These are phyloP conservation scores for Mus spicilegus DNA, from an alignment of 2,113 vertebrate species.

Conservation along the genomic window DNA sequence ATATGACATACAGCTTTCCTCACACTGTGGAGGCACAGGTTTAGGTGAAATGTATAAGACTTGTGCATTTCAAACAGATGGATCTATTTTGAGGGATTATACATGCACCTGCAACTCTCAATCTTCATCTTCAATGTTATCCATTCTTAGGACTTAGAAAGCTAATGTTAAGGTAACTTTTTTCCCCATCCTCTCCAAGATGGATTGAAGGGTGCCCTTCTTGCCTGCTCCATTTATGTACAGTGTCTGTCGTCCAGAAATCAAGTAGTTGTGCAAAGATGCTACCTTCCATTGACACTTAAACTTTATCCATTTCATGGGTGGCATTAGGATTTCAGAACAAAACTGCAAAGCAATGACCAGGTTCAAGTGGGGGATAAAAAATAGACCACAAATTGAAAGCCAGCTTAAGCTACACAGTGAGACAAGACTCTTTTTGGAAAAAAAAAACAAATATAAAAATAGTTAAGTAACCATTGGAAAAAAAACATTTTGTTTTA, in stretches of 20 bases:
- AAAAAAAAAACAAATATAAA: neutral
- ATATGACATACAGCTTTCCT: slow-evolving; percentile 68
- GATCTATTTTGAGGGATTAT: slow-evolving; percentile 73
- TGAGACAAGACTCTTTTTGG: neutral
- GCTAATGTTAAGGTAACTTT: slow-evolving; percentile 48
- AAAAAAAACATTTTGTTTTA: slow-evolving; percentile 46
- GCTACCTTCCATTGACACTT: neutral
- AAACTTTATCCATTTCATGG: slow-evolving; percentile 34
- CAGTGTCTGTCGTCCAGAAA: neutral
- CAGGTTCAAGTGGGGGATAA: neutral
- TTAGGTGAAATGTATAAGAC: slow-evolving; percentile 59
- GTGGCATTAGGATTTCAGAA: neutral
- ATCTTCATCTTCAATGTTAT: slow-evolving; percentile 68
- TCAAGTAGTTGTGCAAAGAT: neutral
- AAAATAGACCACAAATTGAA: neutral
- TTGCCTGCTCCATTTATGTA: neutral
- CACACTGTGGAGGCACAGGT: slow-evolving; percentile 49
- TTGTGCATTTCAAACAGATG: slow-evolving; percentile 74
- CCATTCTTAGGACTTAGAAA: slow-evolving; percentile 59
- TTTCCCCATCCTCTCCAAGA: neutral
- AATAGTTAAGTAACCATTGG: neutral
- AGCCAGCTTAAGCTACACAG: neutral
- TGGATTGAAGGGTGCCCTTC: neutral
- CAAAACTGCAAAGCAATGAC: neutral
- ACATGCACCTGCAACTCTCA: slow-evolving; percentile 67